Conservation (phyloP, 2,888 invertebrate species). For the Glyphotaelius pellucidus region DNA sequence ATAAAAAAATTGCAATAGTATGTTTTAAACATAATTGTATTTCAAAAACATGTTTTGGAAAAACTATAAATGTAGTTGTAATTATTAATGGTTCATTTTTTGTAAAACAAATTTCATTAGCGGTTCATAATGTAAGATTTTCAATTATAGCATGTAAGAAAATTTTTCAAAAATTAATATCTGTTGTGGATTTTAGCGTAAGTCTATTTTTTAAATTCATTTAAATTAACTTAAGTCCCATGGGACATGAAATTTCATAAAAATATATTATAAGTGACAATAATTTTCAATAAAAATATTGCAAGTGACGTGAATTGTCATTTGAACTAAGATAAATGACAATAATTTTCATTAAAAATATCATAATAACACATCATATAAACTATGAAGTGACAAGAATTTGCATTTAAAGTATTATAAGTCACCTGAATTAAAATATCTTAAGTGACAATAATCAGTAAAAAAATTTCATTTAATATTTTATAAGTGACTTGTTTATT, state of each 20-base stretch:
- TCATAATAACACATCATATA: too few species aligned
- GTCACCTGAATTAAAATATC: neutral
- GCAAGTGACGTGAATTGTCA: neutral
- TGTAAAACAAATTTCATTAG: constrained; percentile 15
- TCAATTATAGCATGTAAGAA: constrained; percentile 38
- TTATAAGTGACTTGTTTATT: neutral
- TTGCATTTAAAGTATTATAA: neutral
- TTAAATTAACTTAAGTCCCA: too few species aligned
- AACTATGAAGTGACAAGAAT: neutral
- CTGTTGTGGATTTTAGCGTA: neutral
- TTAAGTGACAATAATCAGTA: too few species aligned
- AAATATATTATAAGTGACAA: neutral
- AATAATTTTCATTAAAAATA: neutral
- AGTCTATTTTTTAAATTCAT: neutral
- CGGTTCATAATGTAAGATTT: constrained; percentile 17
- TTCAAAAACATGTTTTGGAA: neutral
- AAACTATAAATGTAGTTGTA: neutral
- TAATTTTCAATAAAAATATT: neutral
- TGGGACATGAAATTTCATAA: too few species aligned
- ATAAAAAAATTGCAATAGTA: neutral
- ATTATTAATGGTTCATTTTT: neutral
- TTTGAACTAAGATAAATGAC: neutral
- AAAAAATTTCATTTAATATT: too few species aligned
- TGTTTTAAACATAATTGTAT: neutral
- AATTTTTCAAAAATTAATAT: neutral